Conservation (phyloP, 2,888 invertebrate species). For the Campopleginae sp. region DNA sequence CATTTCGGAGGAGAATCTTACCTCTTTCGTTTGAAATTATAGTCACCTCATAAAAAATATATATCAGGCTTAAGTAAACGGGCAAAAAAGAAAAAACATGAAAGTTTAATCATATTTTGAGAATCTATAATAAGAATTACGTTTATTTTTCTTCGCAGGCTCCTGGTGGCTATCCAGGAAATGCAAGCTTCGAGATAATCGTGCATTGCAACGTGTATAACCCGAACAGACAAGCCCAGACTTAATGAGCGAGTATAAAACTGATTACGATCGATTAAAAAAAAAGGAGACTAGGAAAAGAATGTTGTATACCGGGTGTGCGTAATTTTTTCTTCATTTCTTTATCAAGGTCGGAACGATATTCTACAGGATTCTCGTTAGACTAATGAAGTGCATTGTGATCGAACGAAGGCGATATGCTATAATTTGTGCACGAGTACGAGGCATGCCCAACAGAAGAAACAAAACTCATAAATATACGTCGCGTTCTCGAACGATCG, state of each 20-base stretch:
- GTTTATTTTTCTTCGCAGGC: neutral
- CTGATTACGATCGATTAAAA: conserved; percentile 43
- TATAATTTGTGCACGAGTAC: conserved; percentile 46
- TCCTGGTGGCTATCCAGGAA: conserved; percentile 9
- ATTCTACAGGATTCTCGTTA: conserved; percentile 51
- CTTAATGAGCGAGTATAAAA: conserved; percentile 17
- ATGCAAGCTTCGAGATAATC: conserved; percentile 1
- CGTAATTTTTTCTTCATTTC: conserved; percentile 27
- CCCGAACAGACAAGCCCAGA: conserved; percentile 23
- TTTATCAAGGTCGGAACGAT: conserved; percentile 41
- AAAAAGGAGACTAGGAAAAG: conserved; percentile 20
- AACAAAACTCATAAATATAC: conserved; percentile 7
- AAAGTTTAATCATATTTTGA: neutral
- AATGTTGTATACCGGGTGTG: conserved; percentile 34
- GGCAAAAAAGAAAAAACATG: neutral
- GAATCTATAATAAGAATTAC: neutral
- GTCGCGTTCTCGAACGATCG: neutral
- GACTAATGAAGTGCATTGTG: conserved; percentile 52
- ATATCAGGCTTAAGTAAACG: neutral
- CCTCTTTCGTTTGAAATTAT: neutral
- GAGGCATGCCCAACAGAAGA: conserved; percentile 29
- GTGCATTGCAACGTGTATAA: conserved; percentile 5
- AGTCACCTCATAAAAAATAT: neutral
- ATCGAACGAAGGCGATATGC: conserved; percentile 17
- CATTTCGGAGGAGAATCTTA: neutral